phyloP scores from a whole-genome alignment of 2,888 invertebrate genomes.

The Eumacrocentrus americanus region DNA sequence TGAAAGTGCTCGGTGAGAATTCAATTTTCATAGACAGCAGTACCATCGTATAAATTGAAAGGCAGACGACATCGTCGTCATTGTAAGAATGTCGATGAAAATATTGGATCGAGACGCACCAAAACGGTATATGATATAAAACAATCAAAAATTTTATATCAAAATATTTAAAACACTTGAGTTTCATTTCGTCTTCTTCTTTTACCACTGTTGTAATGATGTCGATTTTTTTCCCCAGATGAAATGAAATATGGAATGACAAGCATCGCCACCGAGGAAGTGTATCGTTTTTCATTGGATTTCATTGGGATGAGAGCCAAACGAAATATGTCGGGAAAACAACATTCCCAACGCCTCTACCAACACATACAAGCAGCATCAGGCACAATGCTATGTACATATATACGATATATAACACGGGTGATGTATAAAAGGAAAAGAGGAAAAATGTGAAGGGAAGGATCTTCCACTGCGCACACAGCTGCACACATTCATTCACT shows the following conservation, averaged over 20 bases:
- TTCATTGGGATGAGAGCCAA: constrained; percentile 3
- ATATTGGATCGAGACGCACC: neutral
- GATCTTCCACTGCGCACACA: neutral
- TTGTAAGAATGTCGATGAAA: neutral
- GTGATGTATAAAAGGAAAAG: neutral
- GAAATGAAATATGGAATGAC: constrained; percentile 7
- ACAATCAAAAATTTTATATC: neutral
- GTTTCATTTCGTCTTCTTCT: neutral
- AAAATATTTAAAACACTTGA: neutral
- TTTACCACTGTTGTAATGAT: neutral
- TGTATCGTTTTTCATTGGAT: constrained; percentile 12
- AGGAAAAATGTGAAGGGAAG: neutral
- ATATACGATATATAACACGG: neutral
- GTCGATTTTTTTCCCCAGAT: neutral
- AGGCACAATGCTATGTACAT: neutral
- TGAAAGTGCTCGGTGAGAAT: constrained; percentile 13
- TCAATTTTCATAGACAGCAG: constrained; percentile 12
- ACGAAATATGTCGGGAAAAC: constrained; percentile 13
- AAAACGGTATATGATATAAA: neutral
- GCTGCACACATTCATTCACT: neutral
- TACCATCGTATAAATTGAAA: constrained; percentile 11
- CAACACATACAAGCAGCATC: neutral
- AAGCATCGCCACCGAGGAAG: constrained; percentile 1
- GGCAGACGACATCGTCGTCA: constrained; percentile 8
- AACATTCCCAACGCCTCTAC: constrained; percentile 9